phyloP scores from a whole-genome alignment of 2,888 invertebrate species.

The Epinotia brunnichana region DNA sequence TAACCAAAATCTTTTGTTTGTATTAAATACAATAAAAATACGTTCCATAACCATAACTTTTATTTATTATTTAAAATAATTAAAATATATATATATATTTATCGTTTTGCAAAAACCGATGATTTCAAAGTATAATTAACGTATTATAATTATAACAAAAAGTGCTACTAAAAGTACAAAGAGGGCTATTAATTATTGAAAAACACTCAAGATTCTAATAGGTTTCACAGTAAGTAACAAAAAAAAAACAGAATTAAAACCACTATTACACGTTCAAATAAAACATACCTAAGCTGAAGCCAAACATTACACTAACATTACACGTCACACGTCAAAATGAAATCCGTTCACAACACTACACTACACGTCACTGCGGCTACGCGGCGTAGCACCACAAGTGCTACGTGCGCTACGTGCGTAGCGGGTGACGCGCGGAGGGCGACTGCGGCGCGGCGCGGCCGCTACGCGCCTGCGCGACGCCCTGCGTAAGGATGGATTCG shows the following conservation, averaged over 20 bases:
- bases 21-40: not conserved
- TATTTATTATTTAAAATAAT: not conserved
- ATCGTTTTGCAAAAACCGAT: too few species aligned
- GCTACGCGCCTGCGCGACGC: conserved; percentile 36
- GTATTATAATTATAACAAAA: not conserved
- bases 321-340: conserved; percentile 19
- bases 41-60: not conserved
- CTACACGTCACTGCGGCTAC: conserved; percentile 40
- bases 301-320: conserved; percentile 19
- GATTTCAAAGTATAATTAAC: too few species aligned
- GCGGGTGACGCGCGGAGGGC: conserved; percentile 19
- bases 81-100: too few species aligned
- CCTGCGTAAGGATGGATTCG: conserved; percentile 31
- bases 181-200: not conserved
- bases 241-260: not conserved
- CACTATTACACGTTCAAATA: conserved; percentile 2
- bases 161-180: not conserved
- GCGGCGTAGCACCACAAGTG: conserved; percentile 22
- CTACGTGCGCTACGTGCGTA: conserved; percentile 32
- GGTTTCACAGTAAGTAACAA: not conserved
- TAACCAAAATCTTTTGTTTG: not conserved
- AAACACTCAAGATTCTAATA: not conserved
- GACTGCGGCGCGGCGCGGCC: conserved; percentile 40
- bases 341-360: conserved; percentile 35
- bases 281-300: conserved; percentile 10